Base-by-base conservation (phyloP, 2,797 vertebrate species). In the Malacoraja senta region DNA sequence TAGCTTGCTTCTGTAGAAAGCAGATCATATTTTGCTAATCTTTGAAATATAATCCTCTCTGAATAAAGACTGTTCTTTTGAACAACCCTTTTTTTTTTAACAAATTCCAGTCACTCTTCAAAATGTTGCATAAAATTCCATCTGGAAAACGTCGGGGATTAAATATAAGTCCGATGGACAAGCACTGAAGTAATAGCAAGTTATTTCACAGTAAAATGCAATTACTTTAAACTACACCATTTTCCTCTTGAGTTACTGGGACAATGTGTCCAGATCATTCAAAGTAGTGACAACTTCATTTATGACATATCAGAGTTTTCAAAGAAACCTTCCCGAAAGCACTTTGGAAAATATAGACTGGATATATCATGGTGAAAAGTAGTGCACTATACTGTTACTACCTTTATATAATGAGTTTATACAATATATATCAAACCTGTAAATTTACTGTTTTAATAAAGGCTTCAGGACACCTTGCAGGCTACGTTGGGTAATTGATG, bases 361-460 rank as follows among this genome's bases (percentile, higher is more conserved):
- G 58, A 63, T 32, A 15, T 88, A 17, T 68, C 65, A 86, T 86
- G n/a, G 15, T 7, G 61, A 88, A n/a, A 88, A 35, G 32, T 9
- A 65, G 13, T 88, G n/a, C 61, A 88, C n/a, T 32, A 21, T 68
- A 35, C 21, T 2, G 35, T 88, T 68, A 65, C n/a, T 68, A 35
- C n/a, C n/a, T 88, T 88, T 65, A 17, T 86, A 15, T 32, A 88
- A 32, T 88, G 63, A 32, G n/a, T 32, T 68, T 35, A 32, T 88
- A 88, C 61, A 88, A 68, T 32, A 88, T 35, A 35, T 65, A 88
- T 35, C 35, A 74, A 44, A 74, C 38, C 44, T 44, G 38, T n/a
- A 76, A 44, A 92, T 92, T 58, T n/a, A 53, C 13, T 26, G 38
- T 92, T 92, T 76, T 76, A 92, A 44, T 76, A 92, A 76, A 92